These are phyloP conservation scores for Tetanocera ferruginea DNA, from an alignment of 2,888 invertebrate genomes.

Conservation along the genomic window DNA sequence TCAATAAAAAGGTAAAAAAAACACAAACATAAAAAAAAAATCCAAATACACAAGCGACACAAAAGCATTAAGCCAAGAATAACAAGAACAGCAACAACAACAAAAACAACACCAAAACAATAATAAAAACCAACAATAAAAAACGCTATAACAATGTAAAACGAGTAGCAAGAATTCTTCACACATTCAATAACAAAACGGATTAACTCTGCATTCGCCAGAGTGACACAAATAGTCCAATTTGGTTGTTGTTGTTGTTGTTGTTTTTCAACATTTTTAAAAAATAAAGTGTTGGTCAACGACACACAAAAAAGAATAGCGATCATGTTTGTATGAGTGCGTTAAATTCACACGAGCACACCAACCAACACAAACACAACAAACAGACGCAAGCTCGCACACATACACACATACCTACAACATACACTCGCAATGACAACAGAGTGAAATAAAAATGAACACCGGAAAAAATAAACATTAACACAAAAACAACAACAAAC, in stretches of 20 bases:
- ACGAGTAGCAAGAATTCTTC: not conserved
- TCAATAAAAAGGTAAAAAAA: not conserved
- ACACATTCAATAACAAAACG: constrained; percentile 7
- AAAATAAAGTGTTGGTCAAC: constrained; percentile 31
- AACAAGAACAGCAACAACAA: not conserved
- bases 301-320: not conserved
- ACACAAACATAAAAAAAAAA: not conserved
- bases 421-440: not conserved
- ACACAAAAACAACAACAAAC: not conserved
- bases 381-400: not conserved
- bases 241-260: constrained; percentile 2
- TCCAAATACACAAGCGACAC: not conserved
- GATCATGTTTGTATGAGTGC: not conserved
- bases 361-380: not conserved
- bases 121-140: not conserved
- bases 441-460: not conserved
- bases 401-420: not conserved
- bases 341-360: not conserved
- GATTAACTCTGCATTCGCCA: constrained; percentile 19
- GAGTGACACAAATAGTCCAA: constrained; percentile 20
- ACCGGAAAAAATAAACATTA: not conserved
- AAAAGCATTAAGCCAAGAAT: not conserved
- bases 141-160: not conserved
- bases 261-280: not conserved
- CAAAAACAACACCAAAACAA: not conserved